phyloP scores from a whole-genome alignment of 2,888 invertebrate genomes.

The Pinctada fucata region DNA sequence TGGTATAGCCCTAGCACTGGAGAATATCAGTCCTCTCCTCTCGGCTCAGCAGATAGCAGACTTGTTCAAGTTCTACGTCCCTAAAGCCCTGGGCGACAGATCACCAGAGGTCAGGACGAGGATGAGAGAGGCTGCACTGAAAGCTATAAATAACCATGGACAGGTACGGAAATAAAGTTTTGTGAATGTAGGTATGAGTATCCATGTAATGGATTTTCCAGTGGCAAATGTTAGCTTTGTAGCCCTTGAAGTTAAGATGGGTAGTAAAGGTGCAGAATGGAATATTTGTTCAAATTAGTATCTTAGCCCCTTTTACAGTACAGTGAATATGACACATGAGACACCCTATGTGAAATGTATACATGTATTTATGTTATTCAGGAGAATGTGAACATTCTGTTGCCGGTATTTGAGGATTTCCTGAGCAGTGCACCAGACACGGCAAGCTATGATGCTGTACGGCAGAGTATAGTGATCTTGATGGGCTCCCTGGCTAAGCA shows the following conservation, averaged over 20 bases:
- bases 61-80: slow-evolving; percentile 81
- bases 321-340: too few relatives aligned
- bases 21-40: slow-evolving; percentile 86
- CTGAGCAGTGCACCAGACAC: slow-evolving; percentile 95
- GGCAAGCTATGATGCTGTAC: slow-evolving; percentile 91
- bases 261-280: too few relatives aligned
- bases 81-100: slow-evolving; percentile 90
- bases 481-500: slow-evolving; percentile 98
- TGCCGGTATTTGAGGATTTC: slow-evolving; percentile 95
- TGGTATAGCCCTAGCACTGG: slow-evolving; percentile 91
- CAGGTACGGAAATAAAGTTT: slow-evolving; percentile 80
- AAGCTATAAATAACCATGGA: slow-evolving; percentile 93
- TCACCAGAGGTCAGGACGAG: slow-evolving; percentile 88
- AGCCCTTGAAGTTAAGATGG: too few relatives aligned
- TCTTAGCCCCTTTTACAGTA: too few relatives aligned
- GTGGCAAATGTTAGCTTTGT: too few relatives aligned
- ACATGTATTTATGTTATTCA: slow-evolving; percentile 52
- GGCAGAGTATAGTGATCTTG: slow-evolving; percentile 96
- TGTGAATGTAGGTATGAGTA: too few relatives aligned
- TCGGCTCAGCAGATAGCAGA: slow-evolving; percentile 83
- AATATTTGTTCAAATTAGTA: too few relatives aligned
- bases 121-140: slow-evolving; percentile 96
- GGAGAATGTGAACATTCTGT: slow-evolving; percentile 82
- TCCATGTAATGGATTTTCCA: too few relatives aligned
- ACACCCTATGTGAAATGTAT: too few relatives aligned